A percentile compares a stretch with the other conserved stretches of the same genome.
phyloP scores from a whole-genome alignment of 2,888 invertebrate species.

The Megalurothrips usitatus region DNA sequence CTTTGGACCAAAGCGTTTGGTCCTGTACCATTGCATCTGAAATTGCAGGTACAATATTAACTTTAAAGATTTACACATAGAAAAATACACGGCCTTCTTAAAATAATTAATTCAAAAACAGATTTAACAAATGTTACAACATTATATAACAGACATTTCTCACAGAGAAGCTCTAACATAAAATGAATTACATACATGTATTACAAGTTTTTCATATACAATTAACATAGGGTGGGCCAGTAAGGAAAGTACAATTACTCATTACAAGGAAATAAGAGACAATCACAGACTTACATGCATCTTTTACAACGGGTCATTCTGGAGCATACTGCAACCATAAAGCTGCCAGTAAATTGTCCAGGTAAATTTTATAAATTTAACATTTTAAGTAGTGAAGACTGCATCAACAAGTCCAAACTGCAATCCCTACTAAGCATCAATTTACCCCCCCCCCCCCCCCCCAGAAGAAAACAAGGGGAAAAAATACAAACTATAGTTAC shows the following conservation, averaged over 20 bases:
- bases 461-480: too few relatives aligned
- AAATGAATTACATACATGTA: not conserved
- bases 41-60: not conserved
- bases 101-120: not conserved
- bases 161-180: not conserved
- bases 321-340: too few relatives aligned
- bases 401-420: too few relatives aligned
- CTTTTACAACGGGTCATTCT: too few relatives aligned
- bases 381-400: not conserved
- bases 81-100: not conserved
- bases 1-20: not conserved
- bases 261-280: not conserved
- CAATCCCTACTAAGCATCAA: too few relatives aligned
- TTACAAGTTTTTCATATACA: not conserved
- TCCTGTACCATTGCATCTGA: not conserved
- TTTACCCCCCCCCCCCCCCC: too few relatives aligned
- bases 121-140: not conserved
- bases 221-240: not conserved
- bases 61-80: not conserved
- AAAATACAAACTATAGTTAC: conserved; percentile 37
- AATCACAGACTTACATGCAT: not conserved
- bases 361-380: not conserved
- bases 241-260: not conserved
- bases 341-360: too few relatives aligned
- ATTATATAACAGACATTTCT: not conserved